Conservation (phyloP, 2,888 invertebrate genomes). For the Sialis fuliginosa region DNA sequence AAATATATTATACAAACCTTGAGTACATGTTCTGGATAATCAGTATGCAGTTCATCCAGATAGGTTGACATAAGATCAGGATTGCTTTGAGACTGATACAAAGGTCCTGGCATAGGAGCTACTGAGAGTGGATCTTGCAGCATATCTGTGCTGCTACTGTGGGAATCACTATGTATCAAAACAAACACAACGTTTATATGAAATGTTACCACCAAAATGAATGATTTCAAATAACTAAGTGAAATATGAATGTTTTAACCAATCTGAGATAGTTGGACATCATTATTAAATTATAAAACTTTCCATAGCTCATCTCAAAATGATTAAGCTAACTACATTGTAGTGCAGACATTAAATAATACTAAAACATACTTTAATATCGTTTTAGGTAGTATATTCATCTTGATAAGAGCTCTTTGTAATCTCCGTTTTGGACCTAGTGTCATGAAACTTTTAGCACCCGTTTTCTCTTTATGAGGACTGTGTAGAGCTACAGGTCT, state of each 20-base stretch:
- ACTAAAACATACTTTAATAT: constrained; percentile 31
- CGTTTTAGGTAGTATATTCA: constrained; percentile 78
- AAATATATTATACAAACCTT: constrained; percentile 32
- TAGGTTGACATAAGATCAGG: constrained; percentile 72
- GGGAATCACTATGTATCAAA: constrained; percentile 12
- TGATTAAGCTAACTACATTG: no score
- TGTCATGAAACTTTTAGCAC: constrained; percentile 61
- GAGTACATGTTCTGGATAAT: constrained; percentile 91
- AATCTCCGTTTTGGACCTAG: constrained; percentile 69
- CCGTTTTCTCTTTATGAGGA: constrained; percentile 41
- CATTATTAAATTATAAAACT: no score
- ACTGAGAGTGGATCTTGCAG: constrained; percentile 42
- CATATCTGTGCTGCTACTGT: constrained; percentile 38
- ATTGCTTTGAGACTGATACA: constrained; percentile 78
- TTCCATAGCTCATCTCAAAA: no score
- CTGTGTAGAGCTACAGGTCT: constrained; percentile 41
- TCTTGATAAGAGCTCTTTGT: constrained; percentile 72
- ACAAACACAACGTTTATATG: no score
- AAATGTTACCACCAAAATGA: not conserved
- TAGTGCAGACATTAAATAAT: not conserved
- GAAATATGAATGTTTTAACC: no score
- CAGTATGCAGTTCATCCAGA: constrained; percentile 60
- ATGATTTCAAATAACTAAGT: no score
- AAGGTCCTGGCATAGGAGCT: constrained; percentile 30
- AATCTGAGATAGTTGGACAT: no score